A percentile compares a stretch with the other conserved stretches of the same genome.
Evolutionary conservation across 1,140 invertebrate genomes (phyloP).

Genomic region (Muscidifurax raptorellus): DNA sequence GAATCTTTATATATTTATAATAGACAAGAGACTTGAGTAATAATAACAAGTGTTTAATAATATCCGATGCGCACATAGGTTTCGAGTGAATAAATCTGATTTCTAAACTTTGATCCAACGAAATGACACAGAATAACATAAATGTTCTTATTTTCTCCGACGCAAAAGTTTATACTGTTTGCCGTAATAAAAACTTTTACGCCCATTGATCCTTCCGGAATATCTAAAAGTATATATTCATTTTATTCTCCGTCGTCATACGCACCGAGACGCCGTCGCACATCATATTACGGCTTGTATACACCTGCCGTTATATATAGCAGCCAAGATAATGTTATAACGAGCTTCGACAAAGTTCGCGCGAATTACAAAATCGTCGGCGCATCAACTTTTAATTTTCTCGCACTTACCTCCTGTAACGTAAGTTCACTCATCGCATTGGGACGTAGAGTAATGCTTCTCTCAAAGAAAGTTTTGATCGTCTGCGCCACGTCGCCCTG

Average conservation of each 20-base stretch:
- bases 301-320: background rate
- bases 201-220: background rate
- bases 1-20: too few relatives aligned
- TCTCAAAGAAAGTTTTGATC: constrained; percentile 86
- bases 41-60: background rate
- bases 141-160: background rate
- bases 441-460: constrained; percentile 79
- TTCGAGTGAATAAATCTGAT: background rate
- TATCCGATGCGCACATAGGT: background rate
- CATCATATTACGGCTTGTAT: background rate
- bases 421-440: constrained; percentile 83
- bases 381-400: constrained; percentile 11
- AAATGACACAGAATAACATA: background rate
- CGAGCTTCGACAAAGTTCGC: background rate
- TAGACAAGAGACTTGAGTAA: background rate
- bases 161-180: background rate
- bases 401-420: constrained; percentile 81
- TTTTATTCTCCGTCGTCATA: background rate
- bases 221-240: background rate
- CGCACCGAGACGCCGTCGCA: background rate
- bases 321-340: background rate
- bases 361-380: too few relatives aligned
- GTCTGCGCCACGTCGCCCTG: constrained; percentile 94
- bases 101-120: background rate
- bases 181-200: background rate